Evolutionary conservation across 2,797 vertebrate genomes (phyloP).

Genomic region (Leuciscus waleckii): DNA sequence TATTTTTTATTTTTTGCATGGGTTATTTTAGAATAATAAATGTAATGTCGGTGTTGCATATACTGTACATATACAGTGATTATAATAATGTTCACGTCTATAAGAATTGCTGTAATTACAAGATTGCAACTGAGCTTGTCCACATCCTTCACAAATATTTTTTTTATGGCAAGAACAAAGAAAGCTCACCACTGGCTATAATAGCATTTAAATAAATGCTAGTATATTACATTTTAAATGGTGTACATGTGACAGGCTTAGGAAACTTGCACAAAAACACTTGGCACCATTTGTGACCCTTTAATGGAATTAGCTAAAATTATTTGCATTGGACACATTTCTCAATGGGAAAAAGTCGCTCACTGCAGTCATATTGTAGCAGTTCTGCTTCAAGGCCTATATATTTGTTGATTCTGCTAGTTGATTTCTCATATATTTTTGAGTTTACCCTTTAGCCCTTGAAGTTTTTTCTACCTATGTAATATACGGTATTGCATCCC

Average conservation of each 20-base stretch:
- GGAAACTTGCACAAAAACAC: neutral
- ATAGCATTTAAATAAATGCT: neutral
- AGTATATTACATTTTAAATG: neutral
- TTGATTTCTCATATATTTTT: neutral
- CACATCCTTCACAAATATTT: too few relatives aligned
- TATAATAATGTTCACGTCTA: neutral
- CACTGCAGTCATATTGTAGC: neutral
- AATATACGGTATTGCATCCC: slow-evolving; percentile 20
- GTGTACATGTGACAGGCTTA: neutral
- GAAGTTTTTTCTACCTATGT: neutral
- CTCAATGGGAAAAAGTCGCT: neutral
- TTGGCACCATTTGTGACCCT: neutral
- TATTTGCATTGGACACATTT: slow-evolving; percentile 10
- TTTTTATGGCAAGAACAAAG: neutral
- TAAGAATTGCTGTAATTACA: neutral
- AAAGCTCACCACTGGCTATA: neutral
- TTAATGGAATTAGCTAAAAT: neutral
- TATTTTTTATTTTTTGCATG: neutral
- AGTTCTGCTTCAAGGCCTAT: neutral
- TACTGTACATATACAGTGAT: neutral
- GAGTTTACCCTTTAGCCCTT: neutral
- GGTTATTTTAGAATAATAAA: neutral
- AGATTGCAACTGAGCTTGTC: neutral
- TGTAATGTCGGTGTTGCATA: neutral
- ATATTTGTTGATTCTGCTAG: neutral